phyloP scores from a whole-genome alignment of 1,140 invertebrate species.

The Drosophila varians region DNA sequence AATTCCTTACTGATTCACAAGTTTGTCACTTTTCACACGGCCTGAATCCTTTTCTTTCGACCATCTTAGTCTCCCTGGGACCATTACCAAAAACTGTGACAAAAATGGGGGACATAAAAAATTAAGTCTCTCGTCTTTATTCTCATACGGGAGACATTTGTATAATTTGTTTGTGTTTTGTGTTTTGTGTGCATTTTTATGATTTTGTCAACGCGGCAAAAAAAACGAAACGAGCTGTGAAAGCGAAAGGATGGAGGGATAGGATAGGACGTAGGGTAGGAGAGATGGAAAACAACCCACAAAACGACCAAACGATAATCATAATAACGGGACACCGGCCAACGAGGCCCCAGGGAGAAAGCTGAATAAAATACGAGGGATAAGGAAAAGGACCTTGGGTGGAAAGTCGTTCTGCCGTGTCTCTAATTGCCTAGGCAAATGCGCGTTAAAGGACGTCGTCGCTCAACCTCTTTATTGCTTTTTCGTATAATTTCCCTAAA shows the following conservation, averaged over 20 bases:
- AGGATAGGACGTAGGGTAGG: slow-evolving; percentile 5
- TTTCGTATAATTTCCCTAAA: neutral
- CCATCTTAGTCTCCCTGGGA: slow-evolving; percentile 48
- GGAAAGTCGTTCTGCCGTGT: slow-evolving; percentile 45
- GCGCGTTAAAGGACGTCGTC: slow-evolving; percentile 23
- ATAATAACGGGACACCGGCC: slow-evolving; percentile 69
- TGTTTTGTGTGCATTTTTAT: slow-evolving; percentile 76
- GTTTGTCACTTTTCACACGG: slow-evolving; percentile 4
- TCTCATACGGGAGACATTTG: slow-evolving; percentile 71
- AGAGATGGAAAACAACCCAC: slow-evolving; percentile 44
- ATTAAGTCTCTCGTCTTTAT: slow-evolving; percentile 53
- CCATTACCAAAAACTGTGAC: slow-evolving; percentile 67
- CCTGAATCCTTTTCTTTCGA: neutral
- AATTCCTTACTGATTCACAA: slow-evolving; percentile 11
- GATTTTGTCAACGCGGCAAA: slow-evolving; percentile 76
- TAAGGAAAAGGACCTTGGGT: slow-evolving; percentile 2
- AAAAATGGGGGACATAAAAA: slow-evolving; percentile 48
- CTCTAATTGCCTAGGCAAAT: slow-evolving; percentile 65
- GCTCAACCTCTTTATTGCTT: neutral
- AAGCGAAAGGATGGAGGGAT: slow-evolving; percentile 62
- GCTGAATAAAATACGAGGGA: slow-evolving; percentile 12
- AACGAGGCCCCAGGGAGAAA: slow-evolving; percentile 68
- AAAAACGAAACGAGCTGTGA: slow-evolving; percentile 67
- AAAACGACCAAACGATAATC: slow-evolving; percentile 69
- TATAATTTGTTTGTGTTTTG: slow-evolving; percentile 80